These are phyloP conservation scores for Rotaria sp. DNA, from an alignment of 2,888 invertebrate genomes.

Conservation along the genomic window DNA sequence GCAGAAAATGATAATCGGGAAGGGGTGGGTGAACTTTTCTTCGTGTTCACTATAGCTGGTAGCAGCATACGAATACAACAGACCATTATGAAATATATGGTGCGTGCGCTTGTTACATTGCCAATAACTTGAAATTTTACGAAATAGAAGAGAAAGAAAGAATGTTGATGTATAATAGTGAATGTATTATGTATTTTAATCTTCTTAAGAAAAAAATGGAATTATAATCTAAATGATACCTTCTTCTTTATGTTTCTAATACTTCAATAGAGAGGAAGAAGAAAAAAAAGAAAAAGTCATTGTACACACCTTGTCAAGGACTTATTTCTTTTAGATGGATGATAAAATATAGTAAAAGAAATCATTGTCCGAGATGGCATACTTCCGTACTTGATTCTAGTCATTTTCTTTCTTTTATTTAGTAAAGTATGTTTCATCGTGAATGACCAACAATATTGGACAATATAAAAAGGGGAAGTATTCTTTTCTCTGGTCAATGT, in stretches of 20 bases:
- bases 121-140: not conserved
- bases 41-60: not conserved
- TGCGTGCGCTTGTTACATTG: not conserved
- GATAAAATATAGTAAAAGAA: not conserved
- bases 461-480: not conserved
- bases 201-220: not conserved
- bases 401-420: constrained; percentile 3
- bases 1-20: constrained; percentile 13
- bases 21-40: not conserved
- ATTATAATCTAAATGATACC: not conserved
- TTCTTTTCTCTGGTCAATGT: not conserved
- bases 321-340: not conserved
- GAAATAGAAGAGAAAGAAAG: not conserved
- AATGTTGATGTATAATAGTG: not conserved
- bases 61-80: not conserved
- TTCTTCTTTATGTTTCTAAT: not conserved
- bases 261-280: not conserved
- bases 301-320: constrained; percentile 2
- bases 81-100: not conserved
- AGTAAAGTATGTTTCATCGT: not conserved
- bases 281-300: not conserved
- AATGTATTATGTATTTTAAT: not conserved
- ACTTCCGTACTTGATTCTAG: not conserved
- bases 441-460: not conserved
- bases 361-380: not conserved